Conservation (phyloP, 2,797 vertebrate species). For the Rhinichthys osculus region DNA sequence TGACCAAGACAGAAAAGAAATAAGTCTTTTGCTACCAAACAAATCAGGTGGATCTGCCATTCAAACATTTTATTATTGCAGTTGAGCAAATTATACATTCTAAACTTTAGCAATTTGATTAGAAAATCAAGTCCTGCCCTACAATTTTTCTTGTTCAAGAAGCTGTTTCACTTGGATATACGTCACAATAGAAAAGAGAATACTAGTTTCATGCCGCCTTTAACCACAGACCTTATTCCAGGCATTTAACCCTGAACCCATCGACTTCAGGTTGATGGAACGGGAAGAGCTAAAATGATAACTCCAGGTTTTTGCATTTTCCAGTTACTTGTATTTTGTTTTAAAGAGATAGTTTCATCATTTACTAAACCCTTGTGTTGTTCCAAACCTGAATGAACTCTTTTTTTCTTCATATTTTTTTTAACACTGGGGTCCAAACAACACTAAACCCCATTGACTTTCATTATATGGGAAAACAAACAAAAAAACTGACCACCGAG, state of each 20-base stretch:
- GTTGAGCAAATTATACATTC: neutral
- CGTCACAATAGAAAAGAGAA: too few species aligned
- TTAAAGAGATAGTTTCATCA: neutral
- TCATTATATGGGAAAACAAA: neutral
- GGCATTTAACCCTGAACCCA: neutral
- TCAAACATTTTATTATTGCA: neutral
- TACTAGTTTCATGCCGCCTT: too few species aligned
- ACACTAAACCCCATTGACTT: neutral
- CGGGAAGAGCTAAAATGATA: neutral
- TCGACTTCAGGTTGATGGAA: neutral
- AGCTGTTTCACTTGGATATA: too few species aligned
- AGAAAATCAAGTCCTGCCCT: neutral
- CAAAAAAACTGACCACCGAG: neutral
- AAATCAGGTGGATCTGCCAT: neutral
- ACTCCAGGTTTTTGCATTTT: neutral
- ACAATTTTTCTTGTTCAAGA: too few species aligned
- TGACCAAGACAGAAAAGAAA: neutral
- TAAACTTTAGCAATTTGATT: neutral
- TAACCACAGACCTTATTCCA: too few species aligned
- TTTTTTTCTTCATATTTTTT: neutral
- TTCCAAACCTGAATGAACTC: neutral
- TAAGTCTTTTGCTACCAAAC: neutral
- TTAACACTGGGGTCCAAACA: neutral
- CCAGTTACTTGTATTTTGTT: neutral
- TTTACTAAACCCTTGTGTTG: neutral